A percentile compares a stretch with the other conserved stretches of the same genome.
phyloP scores from a whole-genome alignment of 2,797 vertebrate genomes.

The Arnoldichthys spilopterus region DNA sequence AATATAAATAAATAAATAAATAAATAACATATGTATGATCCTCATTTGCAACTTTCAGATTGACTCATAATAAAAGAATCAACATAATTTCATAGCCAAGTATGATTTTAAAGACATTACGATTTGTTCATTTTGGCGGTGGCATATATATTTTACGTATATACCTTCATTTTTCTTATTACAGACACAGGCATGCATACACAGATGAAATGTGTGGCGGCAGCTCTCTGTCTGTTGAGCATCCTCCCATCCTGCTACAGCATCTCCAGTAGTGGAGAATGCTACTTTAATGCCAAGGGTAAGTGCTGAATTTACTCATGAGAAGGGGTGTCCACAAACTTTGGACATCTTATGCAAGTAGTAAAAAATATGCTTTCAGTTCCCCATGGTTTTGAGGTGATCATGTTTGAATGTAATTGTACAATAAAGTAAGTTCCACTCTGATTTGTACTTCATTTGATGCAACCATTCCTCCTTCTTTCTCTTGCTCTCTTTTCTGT shows the following conservation, averaged over 20 bases:
- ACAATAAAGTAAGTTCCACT: not conserved
- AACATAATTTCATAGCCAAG: too few species aligned
- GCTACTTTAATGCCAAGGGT: constrained; percentile 82
- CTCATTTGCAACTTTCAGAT: too few species aligned
- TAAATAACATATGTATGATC: too few species aligned
- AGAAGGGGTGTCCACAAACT: not conserved
- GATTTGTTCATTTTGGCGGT: too few species aligned
- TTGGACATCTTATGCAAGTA: too few species aligned
- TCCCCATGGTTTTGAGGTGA: too few species aligned
- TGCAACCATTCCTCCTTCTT: not conserved
- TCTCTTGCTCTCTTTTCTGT: constrained; percentile 52
- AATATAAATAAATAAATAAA: too few species aligned
- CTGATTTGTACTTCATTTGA: not conserved
- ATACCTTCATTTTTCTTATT: not conserved
- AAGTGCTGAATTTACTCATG: constrained; percentile 7
- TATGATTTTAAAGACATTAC: too few species aligned
- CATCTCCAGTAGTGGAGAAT: constrained; percentile 73
- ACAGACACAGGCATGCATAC: constrained; percentile 19
- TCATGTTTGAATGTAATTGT: not conserved
- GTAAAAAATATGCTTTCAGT: too few species aligned
- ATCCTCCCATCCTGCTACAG: constrained; percentile 59
- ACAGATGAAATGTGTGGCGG: constrained; percentile 57
- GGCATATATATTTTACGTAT: not conserved
- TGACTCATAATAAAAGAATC: too few species aligned
- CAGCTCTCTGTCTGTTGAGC: constrained; percentile 64